phyloP scores from a whole-genome alignment of 2,888 invertebrate genomes.

The Nematopogon swammerdamellus region DNA sequence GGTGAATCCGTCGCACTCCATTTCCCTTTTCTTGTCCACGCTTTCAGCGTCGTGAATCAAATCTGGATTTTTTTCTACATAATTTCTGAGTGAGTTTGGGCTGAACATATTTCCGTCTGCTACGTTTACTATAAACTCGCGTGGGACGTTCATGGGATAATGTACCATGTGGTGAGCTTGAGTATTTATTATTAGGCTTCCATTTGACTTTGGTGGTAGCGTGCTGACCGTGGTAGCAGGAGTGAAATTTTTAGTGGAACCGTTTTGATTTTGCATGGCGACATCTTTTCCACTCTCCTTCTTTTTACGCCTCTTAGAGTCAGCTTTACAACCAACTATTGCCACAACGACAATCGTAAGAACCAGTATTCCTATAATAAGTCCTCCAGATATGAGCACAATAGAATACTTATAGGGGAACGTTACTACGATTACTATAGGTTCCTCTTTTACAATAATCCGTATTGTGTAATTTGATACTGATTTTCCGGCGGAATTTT shows the following conservation, averaged over 20 bases:
- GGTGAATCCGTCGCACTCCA: conserved; percentile 42
- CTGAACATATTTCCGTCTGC: conserved; percentile 42
- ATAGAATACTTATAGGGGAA: conserved; percentile 70
- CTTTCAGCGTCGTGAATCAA: conserved; percentile 75
- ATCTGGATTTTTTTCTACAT: conserved; percentile 72
- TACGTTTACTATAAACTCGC: conserved; percentile 57
- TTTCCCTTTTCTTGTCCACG: conserved; percentile 45
- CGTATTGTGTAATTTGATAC: conserved; percentile 79
- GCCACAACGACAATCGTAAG: conserved; percentile 65
- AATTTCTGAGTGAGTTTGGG: conserved; percentile 47
- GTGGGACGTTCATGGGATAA: conserved; percentile 44
- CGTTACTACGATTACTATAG: conserved; percentile 63
- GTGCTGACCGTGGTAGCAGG: conserved; percentile 31
- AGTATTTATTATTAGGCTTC: conserved; percentile 50
- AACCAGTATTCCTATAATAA: conserved; percentile 61
- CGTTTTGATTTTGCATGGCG: conserved; percentile 56
- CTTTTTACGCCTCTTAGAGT: conserved; percentile 46
- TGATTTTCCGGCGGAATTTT: conserved; percentile 78
- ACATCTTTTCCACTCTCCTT: conserved; percentile 62
- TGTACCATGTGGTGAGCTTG: conserved; percentile 57
- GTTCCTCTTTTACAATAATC: conserved; percentile 71
- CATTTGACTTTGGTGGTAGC: conserved; percentile 50
- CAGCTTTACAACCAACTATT: conserved; percentile 53
- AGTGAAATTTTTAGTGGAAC: conserved; percentile 17
- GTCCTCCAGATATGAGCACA: conserved; percentile 64